Percentiles rank a stretch among this genome's conserved stretches.
Evolutionary conservation across 2,797 vertebrate genomes (phyloP).

Genomic region (Semaprochilodus insignis): DNA sequence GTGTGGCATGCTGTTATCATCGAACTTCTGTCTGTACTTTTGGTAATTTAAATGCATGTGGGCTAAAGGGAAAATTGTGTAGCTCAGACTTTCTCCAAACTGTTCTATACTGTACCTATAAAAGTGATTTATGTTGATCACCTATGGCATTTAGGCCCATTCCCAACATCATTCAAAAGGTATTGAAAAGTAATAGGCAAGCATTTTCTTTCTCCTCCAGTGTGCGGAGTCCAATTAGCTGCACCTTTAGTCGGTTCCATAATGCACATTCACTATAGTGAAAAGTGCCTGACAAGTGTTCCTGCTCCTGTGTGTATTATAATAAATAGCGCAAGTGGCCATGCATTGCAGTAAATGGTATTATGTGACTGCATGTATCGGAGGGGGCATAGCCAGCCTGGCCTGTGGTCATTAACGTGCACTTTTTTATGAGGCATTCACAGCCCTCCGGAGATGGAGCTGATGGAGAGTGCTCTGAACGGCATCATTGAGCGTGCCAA

Average conservation of each 20-base stretch:
- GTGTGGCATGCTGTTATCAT: not conserved
- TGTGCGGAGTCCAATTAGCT: not conserved
- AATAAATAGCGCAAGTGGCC: conserved; percentile 51
- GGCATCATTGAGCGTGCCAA: conserved; percentile 72
- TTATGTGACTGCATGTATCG: conserved; percentile 54
- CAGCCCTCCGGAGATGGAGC: conserved; percentile 67
- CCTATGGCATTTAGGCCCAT: not conserved
- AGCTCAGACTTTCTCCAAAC: no score
- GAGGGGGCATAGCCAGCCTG: conserved; percentile 54
- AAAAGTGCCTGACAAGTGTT: conserved; percentile 40
- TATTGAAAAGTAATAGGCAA: not conserved
- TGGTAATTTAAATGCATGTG: no score
- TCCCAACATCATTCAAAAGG: not conserved
- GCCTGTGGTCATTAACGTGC: conserved; percentile 71
- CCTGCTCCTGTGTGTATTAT: conserved; percentile 23
- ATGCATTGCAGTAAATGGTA: conserved; percentile 53
- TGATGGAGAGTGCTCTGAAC: conserved; percentile 72
- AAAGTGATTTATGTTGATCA: not conserved
- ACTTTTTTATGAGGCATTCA: conserved; percentile 72
- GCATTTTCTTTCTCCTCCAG: not conserved
- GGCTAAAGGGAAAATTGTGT: no score
- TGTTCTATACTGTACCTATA: not conserved
- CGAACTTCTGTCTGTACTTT: no score
- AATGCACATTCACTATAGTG: conserved; percentile 18
- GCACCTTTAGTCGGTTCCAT: conserved; percentile 10